Evolutionary conservation across 2,888 invertebrate species (phyloP).

Genomic region (Chaetoderma sp.): DNA sequence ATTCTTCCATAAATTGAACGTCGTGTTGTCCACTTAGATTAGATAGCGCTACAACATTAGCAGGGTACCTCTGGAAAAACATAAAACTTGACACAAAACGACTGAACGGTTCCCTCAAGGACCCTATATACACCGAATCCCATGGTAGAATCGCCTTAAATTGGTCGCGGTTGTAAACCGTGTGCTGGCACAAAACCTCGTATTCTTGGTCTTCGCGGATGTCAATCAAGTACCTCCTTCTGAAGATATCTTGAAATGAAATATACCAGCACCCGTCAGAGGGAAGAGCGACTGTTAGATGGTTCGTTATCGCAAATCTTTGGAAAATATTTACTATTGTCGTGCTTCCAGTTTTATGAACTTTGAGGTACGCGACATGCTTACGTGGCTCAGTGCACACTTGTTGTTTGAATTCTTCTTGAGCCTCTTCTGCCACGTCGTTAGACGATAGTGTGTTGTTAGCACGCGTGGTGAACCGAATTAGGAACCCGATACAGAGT

Average conservation of each 20-base stretch:
- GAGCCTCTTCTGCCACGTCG: too few species aligned
- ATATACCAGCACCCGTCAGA: background rate
- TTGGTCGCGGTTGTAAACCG: background rate
- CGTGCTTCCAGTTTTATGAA: conserved; percentile 1
- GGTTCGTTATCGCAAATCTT: background rate
- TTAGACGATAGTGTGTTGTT: too few species aligned
- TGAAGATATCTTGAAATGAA: background rate
- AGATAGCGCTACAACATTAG: background rate
- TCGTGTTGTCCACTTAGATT: too few species aligned
- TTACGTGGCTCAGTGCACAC: too few species aligned
- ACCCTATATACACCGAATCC: background rate
- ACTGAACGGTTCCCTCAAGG: background rate
- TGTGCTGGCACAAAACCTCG: conserved; percentile 1
- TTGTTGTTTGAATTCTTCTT: too few species aligned
- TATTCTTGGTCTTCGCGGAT: background rate
- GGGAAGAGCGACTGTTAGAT: background rate
- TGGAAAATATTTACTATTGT: background rate
- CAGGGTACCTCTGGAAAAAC: background rate
- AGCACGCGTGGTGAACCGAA: too few species aligned
- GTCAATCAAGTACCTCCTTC: background rate
- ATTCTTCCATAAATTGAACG: background rate
- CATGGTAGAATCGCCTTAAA: background rate
- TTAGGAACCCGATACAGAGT: too few species aligned
- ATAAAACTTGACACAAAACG: background rate
- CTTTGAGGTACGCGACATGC: background rate